Evolutionary conservation across 2,113 vertebrate species (phyloP), one percentile per base, ranked within the genome.

Genomic region (Coracopsis vasa): DNA sequence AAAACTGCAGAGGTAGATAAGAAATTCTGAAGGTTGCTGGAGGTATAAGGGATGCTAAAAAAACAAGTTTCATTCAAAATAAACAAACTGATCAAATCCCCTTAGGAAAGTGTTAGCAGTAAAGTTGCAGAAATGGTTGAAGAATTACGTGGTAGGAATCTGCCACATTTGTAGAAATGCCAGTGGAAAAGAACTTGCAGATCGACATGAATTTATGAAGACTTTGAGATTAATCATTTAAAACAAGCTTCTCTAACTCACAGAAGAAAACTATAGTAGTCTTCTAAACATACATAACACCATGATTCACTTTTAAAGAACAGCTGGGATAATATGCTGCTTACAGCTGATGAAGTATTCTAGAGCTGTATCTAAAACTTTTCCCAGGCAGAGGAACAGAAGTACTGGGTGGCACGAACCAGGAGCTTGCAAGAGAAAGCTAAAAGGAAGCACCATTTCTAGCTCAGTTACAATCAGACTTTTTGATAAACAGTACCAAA

Each of bases 1-100:
- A 80, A 95, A 94, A 86, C 86, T 81, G 77, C 72, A 74, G 78
- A 92, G 91, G 89, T 96, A 95, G 91, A 95, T 96, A 96, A 95
- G 69, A 86, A 84, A 88, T 64, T 91, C 72, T 94, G 75, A 94
- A 84, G 64, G 83, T 66, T 86, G 67, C 86, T 92, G 75, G 64
- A 92, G 64, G 60, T 62, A 53, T 74, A 77, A 91, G 45, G 37
- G 31, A 66, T 60, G 80, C 80, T 45, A 84, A 83, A 81, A 81
- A 95, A 88, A 51, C 7, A 78, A 53, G 20, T 47, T 50, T 88
- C 45, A 47, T 84, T 73, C 16, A 44, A 94, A 97, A 88, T 47
- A 94, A 94, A 93, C 74, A 90, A 95, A 65, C 44, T 25, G 80
- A 27, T 86, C 35, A 70, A 92, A 78, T 50, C 50, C 58, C 79